Conservation (phyloP, 2,888 invertebrate species). For the Holacanthella duospinosa region DNA sequence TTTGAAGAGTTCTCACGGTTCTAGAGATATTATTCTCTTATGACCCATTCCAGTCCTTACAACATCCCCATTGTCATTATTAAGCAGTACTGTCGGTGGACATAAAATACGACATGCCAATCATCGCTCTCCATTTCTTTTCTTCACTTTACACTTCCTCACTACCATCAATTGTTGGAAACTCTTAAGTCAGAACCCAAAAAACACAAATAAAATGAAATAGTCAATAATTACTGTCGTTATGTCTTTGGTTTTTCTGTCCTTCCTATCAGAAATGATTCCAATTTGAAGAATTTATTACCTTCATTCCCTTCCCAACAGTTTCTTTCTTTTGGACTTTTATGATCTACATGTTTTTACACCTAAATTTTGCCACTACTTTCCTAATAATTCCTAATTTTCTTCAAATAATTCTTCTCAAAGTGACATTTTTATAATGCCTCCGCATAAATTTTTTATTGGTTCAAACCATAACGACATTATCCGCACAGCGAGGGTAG, state of each 20-base stretch:
- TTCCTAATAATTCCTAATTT: background rate
- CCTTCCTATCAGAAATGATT: constrained; percentile 12
- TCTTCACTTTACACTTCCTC: background rate
- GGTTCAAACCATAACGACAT: too few species aligned
- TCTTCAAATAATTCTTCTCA: too few species aligned
- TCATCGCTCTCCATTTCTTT: constrained; percentile 28
- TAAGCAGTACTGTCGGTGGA: constrained; percentile 18
- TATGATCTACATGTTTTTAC: background rate
- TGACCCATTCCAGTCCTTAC: background rate
- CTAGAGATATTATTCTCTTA: background rate
- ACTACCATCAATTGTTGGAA: background rate
- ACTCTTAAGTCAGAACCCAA: background rate
- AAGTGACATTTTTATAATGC: background rate
- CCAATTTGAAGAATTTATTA: constrained; percentile 26
- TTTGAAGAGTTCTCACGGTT: constrained; percentile 3
- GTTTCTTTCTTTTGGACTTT: background rate
- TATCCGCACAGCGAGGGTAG: too few species aligned
- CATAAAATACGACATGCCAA: constrained; percentile 37
- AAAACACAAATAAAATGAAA: constrained; percentile 19
- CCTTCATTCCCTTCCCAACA: constrained; percentile 17
- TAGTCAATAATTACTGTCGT: constrained; percentile 37
- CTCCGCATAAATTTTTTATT: background rate
- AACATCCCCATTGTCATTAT: background rate
- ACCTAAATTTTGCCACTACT: background rate
- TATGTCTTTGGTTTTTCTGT: constrained; percentile 32